Evolutionary conservation across 1,140 invertebrate species (phyloP).

Genomic region (Drosophila seguyi): DNA sequence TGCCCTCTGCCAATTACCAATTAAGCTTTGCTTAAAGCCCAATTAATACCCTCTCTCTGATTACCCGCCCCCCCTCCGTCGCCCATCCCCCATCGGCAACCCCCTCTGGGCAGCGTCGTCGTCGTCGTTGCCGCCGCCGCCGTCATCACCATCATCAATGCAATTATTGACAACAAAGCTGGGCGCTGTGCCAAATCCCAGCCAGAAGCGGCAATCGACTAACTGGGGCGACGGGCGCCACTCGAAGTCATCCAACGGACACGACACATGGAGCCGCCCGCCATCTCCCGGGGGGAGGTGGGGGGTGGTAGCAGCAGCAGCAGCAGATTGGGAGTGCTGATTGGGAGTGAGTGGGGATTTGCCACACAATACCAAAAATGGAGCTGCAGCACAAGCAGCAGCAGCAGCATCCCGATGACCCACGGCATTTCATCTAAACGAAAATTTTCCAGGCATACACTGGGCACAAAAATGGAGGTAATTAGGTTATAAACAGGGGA

Average conservation of each 20-base stretch:
- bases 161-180: slow-evolving; percentile 82
- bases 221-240: slow-evolving; percentile 33
- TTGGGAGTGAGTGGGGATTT: slow-evolving; percentile 6
- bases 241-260: slow-evolving; percentile 32
- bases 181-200: slow-evolving; percentile 65
- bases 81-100: background rate
- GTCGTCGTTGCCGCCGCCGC: slow-evolving; percentile 26
- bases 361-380: slow-evolving; percentile 19
- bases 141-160: slow-evolving; percentile 74
- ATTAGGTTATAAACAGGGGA: background rate
- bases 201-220: slow-evolving; percentile 46
- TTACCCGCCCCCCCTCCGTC: slow-evolving; percentile 14
- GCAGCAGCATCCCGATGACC: slow-evolving; percentile 8
- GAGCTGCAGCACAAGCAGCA: slow-evolving; percentile 24
- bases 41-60: slow-evolving; percentile 59
- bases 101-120: slow-evolving; percentile 11
- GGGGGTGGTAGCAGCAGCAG: background rate
- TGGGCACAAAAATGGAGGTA: background rate
- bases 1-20: slow-evolving; percentile 65
- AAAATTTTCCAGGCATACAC: slow-evolving; percentile 11
- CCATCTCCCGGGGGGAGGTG: background rate
- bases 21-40: slow-evolving; percentile 80
- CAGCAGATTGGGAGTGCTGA: slow-evolving; percentile 11
- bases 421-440: slow-evolving; percentile 21
- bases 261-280: slow-evolving; percentile 10